phyloP scores from a whole-genome alignment of 2,113 vertebrate species.

The Alaudala cheleensis region DNA sequence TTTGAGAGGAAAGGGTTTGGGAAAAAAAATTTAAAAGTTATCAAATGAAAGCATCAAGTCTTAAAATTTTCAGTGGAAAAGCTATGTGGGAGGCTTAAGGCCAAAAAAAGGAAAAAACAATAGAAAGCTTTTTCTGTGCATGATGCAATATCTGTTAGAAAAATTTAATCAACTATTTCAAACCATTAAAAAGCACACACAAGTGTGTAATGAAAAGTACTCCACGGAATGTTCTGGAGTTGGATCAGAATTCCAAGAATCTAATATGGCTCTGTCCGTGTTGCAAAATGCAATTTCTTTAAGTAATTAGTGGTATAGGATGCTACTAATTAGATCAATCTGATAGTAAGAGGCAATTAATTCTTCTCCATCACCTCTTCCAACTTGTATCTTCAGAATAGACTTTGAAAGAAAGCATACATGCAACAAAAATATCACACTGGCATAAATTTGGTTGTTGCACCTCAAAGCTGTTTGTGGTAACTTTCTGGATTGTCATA shows the following conservation, averaged over 20 bases:
- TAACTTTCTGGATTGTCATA: neutral
- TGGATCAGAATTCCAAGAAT: constrained; percentile 44
- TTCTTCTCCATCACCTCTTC: neutral
- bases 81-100: neutral
- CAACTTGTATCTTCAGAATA: neutral
- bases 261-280: constrained; percentile 30
- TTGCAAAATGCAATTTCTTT: constrained; percentile 45
- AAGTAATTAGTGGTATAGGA: constrained; percentile 34
- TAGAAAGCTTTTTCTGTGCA: neutral
- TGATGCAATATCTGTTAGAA: neutral
- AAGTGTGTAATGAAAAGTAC: neutral
- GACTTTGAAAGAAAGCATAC: neutral
- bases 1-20: neutral
- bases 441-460: neutral
- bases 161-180: constrained; percentile 25
- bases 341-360: constrained; percentile 10
- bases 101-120: neutral
- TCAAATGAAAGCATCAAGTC: neutral
- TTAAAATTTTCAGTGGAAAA: neutral
- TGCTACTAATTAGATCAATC: constrained; percentile 20
- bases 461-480: neutral
- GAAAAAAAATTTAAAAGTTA: neutral
- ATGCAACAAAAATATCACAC: neutral
- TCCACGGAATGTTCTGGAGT: neutral
- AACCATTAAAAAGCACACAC: constrained; percentile 9